These are phyloP conservation scores for Megastigmus dorsalis DNA, from an alignment of 2,888 invertebrate genomes.

Conservation along the genomic window DNA sequence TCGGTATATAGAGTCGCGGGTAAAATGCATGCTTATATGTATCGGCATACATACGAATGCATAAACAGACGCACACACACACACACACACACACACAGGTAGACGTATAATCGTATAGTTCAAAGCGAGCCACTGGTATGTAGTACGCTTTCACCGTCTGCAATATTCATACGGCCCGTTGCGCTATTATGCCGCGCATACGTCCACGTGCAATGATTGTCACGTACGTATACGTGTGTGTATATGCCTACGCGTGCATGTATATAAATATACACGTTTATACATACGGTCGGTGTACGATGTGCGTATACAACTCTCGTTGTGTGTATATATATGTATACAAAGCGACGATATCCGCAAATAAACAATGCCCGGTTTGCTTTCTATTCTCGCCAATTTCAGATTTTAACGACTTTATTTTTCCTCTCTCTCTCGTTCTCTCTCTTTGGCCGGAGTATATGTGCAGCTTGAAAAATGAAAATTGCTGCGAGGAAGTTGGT, in stretches of 20 bases:
- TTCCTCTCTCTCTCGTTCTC: background rate
- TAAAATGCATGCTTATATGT: too few species aligned
- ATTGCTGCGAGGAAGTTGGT: background rate
- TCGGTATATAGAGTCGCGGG: too few species aligned
- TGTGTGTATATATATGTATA: background rate
- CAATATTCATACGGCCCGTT: slow-evolving; percentile 62
- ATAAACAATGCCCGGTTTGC: slow-evolving; percentile 46
- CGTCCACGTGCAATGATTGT: slow-evolving; percentile 49
- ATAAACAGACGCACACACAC: too few species aligned
- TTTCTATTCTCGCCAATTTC: slow-evolving; percentile 44
- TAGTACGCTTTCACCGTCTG: slow-evolving; percentile 68
- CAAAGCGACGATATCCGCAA: slow-evolving; percentile 36
- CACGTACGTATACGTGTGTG: slow-evolving; percentile 43
- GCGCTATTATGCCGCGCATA: slow-evolving; percentile 41
- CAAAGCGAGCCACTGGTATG: slow-evolving; percentile 62
- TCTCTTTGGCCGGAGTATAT: background rate
- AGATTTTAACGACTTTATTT: slow-evolving; percentile 36
- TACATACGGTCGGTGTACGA: background rate
- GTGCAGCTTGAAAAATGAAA: background rate
- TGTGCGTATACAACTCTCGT: background rate
- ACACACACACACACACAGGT: too few species aligned
- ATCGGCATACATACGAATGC: too few species aligned
- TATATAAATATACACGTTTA: too few species aligned
- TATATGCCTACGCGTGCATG: too few species aligned
- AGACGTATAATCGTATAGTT: too few species aligned